These are phyloP conservation scores for Apostichopus parvimensis DNA, from an alignment of 35 echinoderm and acorn worm species.

Conservation along the genomic window DNA sequence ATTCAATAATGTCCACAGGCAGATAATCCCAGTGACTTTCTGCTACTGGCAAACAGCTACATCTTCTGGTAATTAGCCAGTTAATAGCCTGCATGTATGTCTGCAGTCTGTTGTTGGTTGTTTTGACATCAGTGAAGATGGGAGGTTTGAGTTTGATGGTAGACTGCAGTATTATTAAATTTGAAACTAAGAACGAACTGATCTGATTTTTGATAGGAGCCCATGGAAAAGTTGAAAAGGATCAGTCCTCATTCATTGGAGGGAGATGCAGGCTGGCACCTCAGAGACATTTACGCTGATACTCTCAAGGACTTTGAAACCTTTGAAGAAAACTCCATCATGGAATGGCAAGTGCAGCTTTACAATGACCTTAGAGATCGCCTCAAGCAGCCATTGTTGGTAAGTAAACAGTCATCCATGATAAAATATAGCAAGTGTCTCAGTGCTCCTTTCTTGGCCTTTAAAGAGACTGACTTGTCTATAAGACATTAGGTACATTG, in stretches of 20 bases:
- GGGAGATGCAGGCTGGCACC: constrained; percentile 96
- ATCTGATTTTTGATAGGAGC: constrained; percentile 67
- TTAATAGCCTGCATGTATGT: no score
- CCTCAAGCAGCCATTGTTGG: constrained; percentile 95
- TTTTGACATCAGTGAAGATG: no score
- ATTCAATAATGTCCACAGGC: no score
- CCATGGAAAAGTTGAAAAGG: constrained; percentile 93
- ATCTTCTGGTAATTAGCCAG: no score
- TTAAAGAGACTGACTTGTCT: not conserved
- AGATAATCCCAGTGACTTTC: no score
- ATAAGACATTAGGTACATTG: not conserved
- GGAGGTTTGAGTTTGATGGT: no score
- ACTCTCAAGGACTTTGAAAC: constrained; percentile 78
- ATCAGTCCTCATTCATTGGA: constrained; percentile 97
- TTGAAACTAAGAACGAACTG: no score
- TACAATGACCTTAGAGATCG: constrained; percentile 87
- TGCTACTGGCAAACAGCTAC: no score
- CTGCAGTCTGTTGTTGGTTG: no score
- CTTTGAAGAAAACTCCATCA: constrained; percentile 82
- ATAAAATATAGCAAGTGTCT: no score
- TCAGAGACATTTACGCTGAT: constrained; percentile 94
- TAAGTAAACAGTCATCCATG: constrained; percentile 19
- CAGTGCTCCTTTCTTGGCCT: not conserved
- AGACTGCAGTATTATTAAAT: no score
- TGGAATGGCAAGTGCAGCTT: constrained; percentile 81